phyloP scores from a whole-genome alignment of 1,140 invertebrate species.

The Rhopalosiphum maidis region DNA sequence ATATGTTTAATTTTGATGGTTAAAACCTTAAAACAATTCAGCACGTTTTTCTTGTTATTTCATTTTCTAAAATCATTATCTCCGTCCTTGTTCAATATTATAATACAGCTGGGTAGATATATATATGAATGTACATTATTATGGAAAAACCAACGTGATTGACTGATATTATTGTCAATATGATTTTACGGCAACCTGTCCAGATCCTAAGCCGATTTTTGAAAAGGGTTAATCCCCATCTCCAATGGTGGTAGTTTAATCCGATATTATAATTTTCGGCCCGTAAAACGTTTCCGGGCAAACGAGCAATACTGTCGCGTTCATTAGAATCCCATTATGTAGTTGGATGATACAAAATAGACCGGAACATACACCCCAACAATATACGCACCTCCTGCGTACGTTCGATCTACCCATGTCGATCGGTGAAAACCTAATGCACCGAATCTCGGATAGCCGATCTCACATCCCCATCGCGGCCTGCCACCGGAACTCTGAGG shows the following conservation, averaged over 20 bases:
- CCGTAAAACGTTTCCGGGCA: constrained; percentile 53
- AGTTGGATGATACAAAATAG: constrained; percentile 50
- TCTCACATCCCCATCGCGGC: neutral
- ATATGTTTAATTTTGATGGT: neutral
- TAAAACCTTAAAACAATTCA: neutral
- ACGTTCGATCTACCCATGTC: neutral
- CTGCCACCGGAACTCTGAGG: constrained; percentile 42
- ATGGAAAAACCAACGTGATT: neutral
- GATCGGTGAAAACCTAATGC: constrained; percentile 24
- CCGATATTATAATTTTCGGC: constrained; percentile 55
- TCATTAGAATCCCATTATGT: constrained; percentile 56
- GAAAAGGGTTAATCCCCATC: constrained; percentile 46
- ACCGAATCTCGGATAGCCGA: constrained; percentile 23
- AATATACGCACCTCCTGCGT: neutral
- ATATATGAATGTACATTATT: neutral
- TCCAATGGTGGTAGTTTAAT: constrained; percentile 34
- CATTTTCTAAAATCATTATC: neutral
- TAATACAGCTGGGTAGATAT: neutral
- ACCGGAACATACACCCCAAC: constrained; percentile 12
- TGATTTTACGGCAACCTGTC: neutral
- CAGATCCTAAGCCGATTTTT: constrained; percentile 38
- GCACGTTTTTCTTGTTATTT: neutral
- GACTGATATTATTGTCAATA: constrained; percentile 32
- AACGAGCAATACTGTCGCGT: constrained; percentile 52
- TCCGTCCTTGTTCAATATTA: neutral